These are phyloP conservation scores for Ischnura elegans DNA, from an alignment of 2,888 invertebrate species.

Conservation along the genomic window DNA sequence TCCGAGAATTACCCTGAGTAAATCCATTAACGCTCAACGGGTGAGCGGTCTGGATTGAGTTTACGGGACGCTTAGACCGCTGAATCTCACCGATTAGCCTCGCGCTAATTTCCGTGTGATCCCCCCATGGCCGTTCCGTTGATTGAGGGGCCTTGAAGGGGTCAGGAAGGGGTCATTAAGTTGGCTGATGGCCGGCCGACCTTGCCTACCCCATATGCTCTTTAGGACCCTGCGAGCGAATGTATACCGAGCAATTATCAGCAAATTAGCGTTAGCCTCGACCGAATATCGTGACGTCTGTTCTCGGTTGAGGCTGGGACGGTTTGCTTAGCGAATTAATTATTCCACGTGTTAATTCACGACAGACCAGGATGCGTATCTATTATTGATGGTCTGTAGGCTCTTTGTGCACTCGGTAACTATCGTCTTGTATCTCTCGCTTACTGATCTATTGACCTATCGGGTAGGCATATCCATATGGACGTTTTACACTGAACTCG, in stretches of 20 bases:
- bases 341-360: neutral
- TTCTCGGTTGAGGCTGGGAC: neutral
- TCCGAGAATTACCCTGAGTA: neutral
- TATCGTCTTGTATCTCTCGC: too few relatives aligned
- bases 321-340: neutral
- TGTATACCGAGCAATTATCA: neutral
- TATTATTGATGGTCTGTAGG: neutral
- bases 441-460: too few relatives aligned
- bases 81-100: neutral
- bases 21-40: neutral
- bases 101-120: neutral
- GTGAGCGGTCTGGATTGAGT: neutral
- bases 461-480: too few relatives aligned
- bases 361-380: neutral
- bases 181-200: neutral
- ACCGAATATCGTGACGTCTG: neutral
- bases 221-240: neutral
- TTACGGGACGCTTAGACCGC: neutral
- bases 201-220: neutral
- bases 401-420: too few relatives aligned
- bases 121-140: neutral
- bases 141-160: neutral
- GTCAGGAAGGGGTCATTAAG: neutral
- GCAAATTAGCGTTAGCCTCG: neutral
- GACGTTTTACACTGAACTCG: too few relatives aligned